These are phyloP conservation scores for Tipula confusa DNA, from an alignment of 2,888 invertebrate species.

Conservation along the genomic window DNA sequence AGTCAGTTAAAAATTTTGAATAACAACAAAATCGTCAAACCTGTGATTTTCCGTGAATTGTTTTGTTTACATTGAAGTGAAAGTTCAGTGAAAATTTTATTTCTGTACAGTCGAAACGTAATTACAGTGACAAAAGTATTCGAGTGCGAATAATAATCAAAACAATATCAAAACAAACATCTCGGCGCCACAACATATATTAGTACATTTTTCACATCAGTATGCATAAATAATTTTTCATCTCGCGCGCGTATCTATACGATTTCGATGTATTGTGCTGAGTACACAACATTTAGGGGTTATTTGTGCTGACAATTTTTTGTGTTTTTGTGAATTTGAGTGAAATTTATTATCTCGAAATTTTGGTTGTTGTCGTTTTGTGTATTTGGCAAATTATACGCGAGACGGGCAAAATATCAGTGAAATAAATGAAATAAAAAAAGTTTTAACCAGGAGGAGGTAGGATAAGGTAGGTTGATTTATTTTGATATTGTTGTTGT, in stretches of 20 bases:
- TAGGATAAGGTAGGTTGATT: background rate
- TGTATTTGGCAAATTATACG: background rate
- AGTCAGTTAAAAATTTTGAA: background rate
- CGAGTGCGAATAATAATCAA: background rate
- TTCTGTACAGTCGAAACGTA: too few species aligned
- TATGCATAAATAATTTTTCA: background rate
- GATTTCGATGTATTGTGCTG: background rate
- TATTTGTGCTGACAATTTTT: background rate
- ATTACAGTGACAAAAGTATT: background rate
- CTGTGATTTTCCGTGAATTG: background rate
- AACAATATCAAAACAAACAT: background rate
- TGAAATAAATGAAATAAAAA: too few species aligned
- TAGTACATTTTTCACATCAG: background rate
- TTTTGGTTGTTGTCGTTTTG: background rate
- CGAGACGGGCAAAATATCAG: background rate
- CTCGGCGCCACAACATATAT: background rate
- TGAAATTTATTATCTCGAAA: slow-evolving; percentile 12
- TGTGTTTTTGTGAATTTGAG: background rate
- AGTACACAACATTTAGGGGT: background rate
- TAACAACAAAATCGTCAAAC: background rate
- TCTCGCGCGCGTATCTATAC: background rate
- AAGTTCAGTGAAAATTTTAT: background rate
- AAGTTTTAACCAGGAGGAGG: background rate
- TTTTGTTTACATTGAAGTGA: too few species aligned
- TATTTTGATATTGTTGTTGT: background rate